Conservation (phyloP, 2,113 vertebrate species). For the Anser cygnoides region DNA sequence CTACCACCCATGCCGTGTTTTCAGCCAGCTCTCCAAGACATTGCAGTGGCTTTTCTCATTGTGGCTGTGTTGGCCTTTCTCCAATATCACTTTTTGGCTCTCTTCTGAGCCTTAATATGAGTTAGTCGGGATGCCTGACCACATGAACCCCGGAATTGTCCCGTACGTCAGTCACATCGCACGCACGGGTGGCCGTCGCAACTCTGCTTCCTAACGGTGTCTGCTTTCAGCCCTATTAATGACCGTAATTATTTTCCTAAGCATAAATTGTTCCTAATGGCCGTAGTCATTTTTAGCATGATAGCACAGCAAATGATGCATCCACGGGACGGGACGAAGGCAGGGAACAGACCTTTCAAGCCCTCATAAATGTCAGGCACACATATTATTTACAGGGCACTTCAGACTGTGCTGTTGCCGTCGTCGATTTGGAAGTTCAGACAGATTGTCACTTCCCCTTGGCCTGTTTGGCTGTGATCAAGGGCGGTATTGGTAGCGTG, state of each 20-base stretch:
- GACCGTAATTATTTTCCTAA: conserved; percentile 48
- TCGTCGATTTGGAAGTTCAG: background rate
- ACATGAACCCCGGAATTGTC: background rate
- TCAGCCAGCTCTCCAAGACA: accelerated
- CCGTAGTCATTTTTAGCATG: conserved; percentile 32
- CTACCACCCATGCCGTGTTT: background rate
- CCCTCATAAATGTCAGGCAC: background rate
- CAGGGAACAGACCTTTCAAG: conserved; percentile 1
- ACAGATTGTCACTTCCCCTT: background rate
- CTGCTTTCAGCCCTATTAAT: conserved; percentile 59
- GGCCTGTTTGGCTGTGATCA: background rate
- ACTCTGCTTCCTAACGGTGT: background rate
- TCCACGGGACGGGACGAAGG: background rate
- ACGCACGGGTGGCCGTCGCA: background rate
- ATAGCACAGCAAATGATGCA: conserved; percentile 44
- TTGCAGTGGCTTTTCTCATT: background rate
- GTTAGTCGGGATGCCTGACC: background rate
- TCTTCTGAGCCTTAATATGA: background rate
- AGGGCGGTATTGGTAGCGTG: background rate
- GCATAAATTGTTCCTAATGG: conserved; percentile 60
- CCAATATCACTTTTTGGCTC: background rate
- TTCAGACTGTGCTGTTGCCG: accelerated
- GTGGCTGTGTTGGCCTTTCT: background rate
- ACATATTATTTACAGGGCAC: accelerated
- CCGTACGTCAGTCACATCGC: background rate